Base-by-base conservation (phyloP, 2,113 vertebrate species). In the Typhlomys cinereus region DNA sequence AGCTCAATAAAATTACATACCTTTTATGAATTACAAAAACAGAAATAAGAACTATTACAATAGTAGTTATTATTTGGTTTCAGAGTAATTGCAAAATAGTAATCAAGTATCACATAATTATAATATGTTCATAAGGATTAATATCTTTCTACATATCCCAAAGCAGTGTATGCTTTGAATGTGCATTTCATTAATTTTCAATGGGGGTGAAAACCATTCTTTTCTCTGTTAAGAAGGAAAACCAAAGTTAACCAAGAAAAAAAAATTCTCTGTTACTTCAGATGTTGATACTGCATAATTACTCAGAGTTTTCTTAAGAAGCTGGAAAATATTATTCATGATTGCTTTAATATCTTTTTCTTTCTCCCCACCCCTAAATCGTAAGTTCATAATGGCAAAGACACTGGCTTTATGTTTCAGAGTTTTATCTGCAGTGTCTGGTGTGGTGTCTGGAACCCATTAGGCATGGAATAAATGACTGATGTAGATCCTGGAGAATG, bases 31-130 rank as follows among this genome's bases (percentile, higher is more conserved):
- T 74, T 74, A 90, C 73, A 67, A 90, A 93, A 61, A 87, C 31
- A 90, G 57, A 90, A 90, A 76, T 50, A 71, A 75, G 44, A 78
- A 78, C 84, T 79, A 73, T 86, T 64, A 90, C 13, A 67, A 87
- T 85, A 71, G 91, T 0, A 96, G 86, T 76, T 95, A 39, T 93
- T 93, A 41, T 91, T 82, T 70, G 69, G 48, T 62, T 96, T 96
- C 70, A 57, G 71, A 74, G 82, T 91, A 96, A 39, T 95, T 96
- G 85, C 67, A 95, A 95, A 93, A 80, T 80, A 95, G 91, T 96
- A 94, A 94, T 96, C 88, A 96, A 84, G 87, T 73, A 83, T 66
- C 73, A 79, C 23, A 44, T 80, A 85, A 84, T 36, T 86, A 54
- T 90, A 91, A 3, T 81, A 46, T 57, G 62, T 61, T 95, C 95